Base-by-base conservation (phyloP, 2,888 invertebrate genomes). In the Pseudococcus jackbeardsleyi region DNA sequence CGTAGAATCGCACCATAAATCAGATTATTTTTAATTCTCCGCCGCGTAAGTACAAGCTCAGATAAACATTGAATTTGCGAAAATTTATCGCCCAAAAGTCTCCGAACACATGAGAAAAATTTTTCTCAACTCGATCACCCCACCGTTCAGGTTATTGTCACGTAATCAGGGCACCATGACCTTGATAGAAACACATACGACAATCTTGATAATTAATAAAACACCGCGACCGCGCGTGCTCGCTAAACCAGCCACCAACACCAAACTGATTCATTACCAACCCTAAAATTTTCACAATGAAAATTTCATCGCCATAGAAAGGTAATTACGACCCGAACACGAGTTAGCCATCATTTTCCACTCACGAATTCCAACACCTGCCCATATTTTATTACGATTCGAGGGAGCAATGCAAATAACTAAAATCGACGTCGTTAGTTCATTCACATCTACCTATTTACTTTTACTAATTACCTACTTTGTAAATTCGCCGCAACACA, bases 401-500 rank as follows among this genome's bases (percentile, higher is more conserved):
- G 48, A 12, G 26, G 72, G 72, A 17, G 17, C 9, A 72, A 72
- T 72, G 72, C 72, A 72, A 72, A 72, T 72, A 72, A 72, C 79
- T 46, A 82, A 82, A 82, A 46, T 82, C 79, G 79, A 82, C 79
- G 79, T 82, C 79, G 42, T 82, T 46, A 46, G 79, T 82, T 82
- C 79, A 46, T 82, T 82, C 79, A 82, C 79, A 46, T 46, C 46
- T 7, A 82, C 46, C 79, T 82, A 82, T 82, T 82, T 46, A 46
- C 79, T 46, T 82, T 82, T 12, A 82, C 46, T 82, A 82, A 82
- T 82, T 82, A 82, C 79, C 79, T 72, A 72, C 72, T 72, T 72
- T 72, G 26, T 33, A 72, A 64, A 26, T 33, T 15, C 33, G 33
- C 72, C 72, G 72, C 72, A 11, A 33, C 11, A 72, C 26, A 72